A percentile compares a stretch with the other conserved stretches of the same genome.
Evolutionary conservation across 2,113 vertebrate species (phyloP).

Genomic region (Dicentrarchus labrax): DNA sequence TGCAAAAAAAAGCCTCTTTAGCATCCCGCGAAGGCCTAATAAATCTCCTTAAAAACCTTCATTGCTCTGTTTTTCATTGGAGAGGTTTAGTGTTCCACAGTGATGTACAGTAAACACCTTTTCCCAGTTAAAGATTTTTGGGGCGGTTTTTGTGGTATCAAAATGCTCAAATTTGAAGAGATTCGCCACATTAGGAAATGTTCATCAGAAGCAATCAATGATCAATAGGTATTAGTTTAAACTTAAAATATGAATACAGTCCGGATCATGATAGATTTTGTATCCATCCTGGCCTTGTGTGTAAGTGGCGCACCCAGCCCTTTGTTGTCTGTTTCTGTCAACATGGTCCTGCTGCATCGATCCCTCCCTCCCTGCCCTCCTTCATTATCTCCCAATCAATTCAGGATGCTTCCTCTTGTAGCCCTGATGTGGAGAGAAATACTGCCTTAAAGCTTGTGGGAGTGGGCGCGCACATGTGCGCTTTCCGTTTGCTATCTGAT

Average conservation of each 20-base stretch:
- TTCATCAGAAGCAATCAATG: background rate
- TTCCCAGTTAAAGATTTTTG: background rate
- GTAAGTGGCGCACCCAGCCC: conserved; percentile 23
- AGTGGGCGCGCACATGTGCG: background rate
- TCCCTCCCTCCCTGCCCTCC: conserved; percentile 48
- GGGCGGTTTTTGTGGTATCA: background rate
- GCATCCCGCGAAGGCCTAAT: background rate
- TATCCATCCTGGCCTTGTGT: conserved; percentile 23
- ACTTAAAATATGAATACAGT: background rate
- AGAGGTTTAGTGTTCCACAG: background rate
- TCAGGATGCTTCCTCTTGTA: conserved; percentile 69
- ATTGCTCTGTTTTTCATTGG: conserved; percentile 4
- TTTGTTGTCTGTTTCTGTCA: conserved; percentile 38
- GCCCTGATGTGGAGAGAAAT: conserved; percentile 65
- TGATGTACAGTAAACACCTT: background rate
- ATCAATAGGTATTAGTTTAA: background rate
- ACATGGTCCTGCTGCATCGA: conserved; percentile 50
- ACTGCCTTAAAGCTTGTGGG: conserved; percentile 40
- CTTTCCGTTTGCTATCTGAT: conserved; percentile 48
- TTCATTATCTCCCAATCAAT: conserved; percentile 80
- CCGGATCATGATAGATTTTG: conserved; percentile 8
- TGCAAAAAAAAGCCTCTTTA: conserved; percentile 27
- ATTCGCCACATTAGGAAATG: background rate
- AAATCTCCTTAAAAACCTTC: conserved; percentile 26
- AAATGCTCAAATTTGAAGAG: background rate